Evolutionary conservation across 2,888 invertebrate genomes (phyloP).

Genomic region (Leucania comma): DNA sequence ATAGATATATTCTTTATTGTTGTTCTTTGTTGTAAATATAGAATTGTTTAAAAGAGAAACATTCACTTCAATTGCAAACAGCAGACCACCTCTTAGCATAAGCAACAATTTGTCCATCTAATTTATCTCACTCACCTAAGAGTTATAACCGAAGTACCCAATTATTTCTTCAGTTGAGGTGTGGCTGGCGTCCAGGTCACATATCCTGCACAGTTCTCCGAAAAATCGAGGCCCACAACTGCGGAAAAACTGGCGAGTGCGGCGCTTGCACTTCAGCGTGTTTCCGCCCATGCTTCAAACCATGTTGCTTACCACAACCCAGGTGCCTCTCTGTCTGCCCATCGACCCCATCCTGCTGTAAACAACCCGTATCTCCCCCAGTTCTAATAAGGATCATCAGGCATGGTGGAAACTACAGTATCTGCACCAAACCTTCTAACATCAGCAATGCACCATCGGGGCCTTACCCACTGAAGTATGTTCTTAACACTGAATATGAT

Average conservation of each 20-base stretch:
- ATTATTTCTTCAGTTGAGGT: slow-evolving; percentile 78
- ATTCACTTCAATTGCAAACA: neutral
- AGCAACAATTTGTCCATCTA: neutral
- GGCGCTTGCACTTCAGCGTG: slow-evolving; percentile 72
- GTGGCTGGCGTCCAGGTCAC: slow-evolving; percentile 89
- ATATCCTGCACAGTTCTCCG: slow-evolving; percentile 84
- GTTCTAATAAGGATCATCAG: slow-evolving; percentile 82
- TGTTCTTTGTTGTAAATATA: too few species aligned
- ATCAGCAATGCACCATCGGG: slow-evolving; percentile 83
- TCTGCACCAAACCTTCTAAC: slow-evolving; percentile 84
- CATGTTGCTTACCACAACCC: slow-evolving; percentile 72
- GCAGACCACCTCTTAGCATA: neutral
- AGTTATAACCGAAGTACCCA: too few species aligned
- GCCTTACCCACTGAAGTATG: slow-evolving; percentile 85
- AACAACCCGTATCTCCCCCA: slow-evolving; percentile 66
- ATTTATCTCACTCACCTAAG: neutral
- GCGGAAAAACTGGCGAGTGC: slow-evolving; percentile 75
- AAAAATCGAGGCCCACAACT: slow-evolving; percentile 83
- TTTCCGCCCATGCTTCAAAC: slow-evolving; percentile 71
- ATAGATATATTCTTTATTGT: too few species aligned
- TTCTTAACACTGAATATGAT: slow-evolving; percentile 75
- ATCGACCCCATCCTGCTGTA: slow-evolving; percentile 73
- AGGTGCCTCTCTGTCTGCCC: slow-evolving; percentile 75
- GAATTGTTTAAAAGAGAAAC: neutral
- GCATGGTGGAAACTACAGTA: slow-evolving; percentile 84